A percentile compares a stretch with the other conserved stretches of the same genome.
Conservation (phyloP, 2,113 vertebrate species). For the Eulemur macaco region DNA sequence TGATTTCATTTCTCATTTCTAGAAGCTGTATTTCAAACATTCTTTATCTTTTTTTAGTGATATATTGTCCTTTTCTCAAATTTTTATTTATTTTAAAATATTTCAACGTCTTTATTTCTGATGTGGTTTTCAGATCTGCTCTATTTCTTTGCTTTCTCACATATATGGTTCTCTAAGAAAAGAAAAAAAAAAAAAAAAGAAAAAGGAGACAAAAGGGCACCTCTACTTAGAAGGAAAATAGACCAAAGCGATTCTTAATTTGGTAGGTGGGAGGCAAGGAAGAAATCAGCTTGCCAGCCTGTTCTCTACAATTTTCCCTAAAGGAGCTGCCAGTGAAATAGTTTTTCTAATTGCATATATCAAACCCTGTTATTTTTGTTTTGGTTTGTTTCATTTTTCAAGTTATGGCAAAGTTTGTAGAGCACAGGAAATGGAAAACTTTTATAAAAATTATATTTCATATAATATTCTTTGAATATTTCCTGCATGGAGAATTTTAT, state of each 20-base stretch:
- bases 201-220: background rate
- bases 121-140: background rate
- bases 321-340: background rate
- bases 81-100: background rate
- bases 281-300: background rate
- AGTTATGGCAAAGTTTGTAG: background rate
- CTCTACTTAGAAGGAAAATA: conserved; percentile 18
- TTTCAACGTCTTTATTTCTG: background rate
- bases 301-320: background rate
- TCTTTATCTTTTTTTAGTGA: background rate
- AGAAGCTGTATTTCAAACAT: conserved; percentile 5
- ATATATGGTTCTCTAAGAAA: background rate
- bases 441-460: background rate
- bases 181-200: background rate
- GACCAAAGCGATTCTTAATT: background rate
- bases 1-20: background rate
- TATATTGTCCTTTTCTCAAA: background rate
- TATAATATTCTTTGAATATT: background rate
- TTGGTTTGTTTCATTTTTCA: background rate
- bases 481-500: background rate
- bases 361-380: background rate
- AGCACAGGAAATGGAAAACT: background rate
- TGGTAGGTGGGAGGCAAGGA: background rate
- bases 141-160: background rate
- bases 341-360: background rate